These are phyloP conservation scores for Cacoxenus indagator DNA, from an alignment of 2,888 invertebrate genomes.

Conservation along the genomic window DNA sequence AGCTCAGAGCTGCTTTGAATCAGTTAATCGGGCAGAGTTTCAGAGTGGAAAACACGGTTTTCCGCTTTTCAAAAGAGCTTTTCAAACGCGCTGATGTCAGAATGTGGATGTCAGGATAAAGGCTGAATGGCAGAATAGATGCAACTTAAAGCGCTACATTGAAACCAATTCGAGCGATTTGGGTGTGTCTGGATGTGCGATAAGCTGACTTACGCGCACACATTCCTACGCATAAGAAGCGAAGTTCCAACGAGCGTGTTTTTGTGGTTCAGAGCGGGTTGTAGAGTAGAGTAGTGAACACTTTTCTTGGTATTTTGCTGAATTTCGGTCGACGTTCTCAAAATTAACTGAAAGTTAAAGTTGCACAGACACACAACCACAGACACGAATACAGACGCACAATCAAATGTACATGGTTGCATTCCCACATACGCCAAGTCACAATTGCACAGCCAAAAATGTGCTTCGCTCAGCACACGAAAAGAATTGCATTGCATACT, in stretches of 20 bases:
- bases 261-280: too few relatives aligned
- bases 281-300: too few relatives aligned
- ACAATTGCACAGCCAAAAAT: too few relatives aligned
- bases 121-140: background rate
- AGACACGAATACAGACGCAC: background rate
- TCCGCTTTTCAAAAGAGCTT: background rate
- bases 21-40: conserved; percentile 14
- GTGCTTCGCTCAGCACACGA: too few relatives aligned
- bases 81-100: background rate
- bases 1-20: conserved; percentile 7
- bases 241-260: background rate
- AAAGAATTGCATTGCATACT: background rate
- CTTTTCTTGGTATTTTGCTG: background rate
- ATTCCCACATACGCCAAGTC: too few relatives aligned
- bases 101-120: background rate
- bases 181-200: too few relatives aligned
- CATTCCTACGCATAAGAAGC: too few relatives aligned
- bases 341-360: too few relatives aligned
- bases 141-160: background rate
- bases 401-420: too few relatives aligned
- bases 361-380: background rate
- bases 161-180: background rate
- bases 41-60: conserved; percentile 24
- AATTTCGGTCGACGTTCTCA: too few relatives aligned
- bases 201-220: too few relatives aligned